These are phyloP conservation scores for Falco punctatus DNA, from an alignment of 2,113 vertebrate species.

Conservation along the genomic window DNA sequence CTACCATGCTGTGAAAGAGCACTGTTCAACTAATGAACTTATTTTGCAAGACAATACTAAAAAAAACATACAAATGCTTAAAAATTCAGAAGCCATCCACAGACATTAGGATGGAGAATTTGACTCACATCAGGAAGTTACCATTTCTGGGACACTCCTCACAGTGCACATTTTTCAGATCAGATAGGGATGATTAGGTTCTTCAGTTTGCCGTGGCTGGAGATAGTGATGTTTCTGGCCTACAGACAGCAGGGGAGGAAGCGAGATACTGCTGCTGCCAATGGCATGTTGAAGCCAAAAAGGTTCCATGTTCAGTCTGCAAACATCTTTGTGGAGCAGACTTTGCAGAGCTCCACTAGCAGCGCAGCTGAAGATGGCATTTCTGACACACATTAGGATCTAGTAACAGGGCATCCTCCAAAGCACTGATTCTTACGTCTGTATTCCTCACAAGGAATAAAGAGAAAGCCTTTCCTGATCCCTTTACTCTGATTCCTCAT, in stretches of 20 bases:
- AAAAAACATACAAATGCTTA: neutral
- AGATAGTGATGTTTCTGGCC: neutral
- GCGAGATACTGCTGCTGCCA: neutral
- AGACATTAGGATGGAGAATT: neutral
- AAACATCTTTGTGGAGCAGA: neutral
- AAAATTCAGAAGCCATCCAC: neutral
- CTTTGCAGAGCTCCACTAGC: neutral
- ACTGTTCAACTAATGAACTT: neutral
- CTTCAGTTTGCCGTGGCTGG: neutral
- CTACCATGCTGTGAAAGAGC: neutral
- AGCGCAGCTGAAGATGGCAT: neutral
- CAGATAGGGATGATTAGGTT: neutral
- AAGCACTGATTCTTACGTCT: fast-evolving
- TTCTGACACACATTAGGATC: neutral
- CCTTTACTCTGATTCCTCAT: neutral
- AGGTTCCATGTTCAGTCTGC: neutral
- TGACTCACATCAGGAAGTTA: neutral
- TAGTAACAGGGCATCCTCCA: neutral
- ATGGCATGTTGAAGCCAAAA: fast-evolving
- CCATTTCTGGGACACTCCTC: neutral
- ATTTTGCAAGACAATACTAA: neutral
- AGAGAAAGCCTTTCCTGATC: neutral
- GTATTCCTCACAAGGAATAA: neutral
- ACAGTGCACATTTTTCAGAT: neutral
- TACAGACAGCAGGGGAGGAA: neutral